Base-by-base conservation (phyloP, 1,140 invertebrate genomes). In the Heliconius hermathena region DNA sequence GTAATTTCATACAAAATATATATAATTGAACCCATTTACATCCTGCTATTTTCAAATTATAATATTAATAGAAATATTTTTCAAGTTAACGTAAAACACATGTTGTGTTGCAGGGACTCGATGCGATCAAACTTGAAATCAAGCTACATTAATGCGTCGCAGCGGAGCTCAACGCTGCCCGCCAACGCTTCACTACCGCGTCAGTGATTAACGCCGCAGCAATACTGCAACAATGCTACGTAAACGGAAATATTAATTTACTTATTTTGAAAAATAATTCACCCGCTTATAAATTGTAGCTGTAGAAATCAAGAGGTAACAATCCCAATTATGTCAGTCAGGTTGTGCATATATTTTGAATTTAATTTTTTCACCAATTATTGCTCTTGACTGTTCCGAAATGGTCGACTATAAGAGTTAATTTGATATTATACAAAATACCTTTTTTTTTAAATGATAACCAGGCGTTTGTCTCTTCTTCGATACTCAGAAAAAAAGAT, bases 71-170 rank as follows among this genome's bases (percentile, higher is more conserved):
- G 2, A 46, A 46, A 41, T n/a, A n/a, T n/a, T n/a, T n/a, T n/a
- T n/a, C n/a, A n/a, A n/a, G 8, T 3, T 57, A 8, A 22, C n/a
- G 41, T 79, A 60, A 71, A 38, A n/a, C n/a, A n/a, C 1, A 33
- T 46, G 41, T 36, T 33, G 77, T 75, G 9, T 85, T 86, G 3
- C 89, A 97, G 97, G 93, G 97, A 97, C 91, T 97, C 97, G 2
- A 97, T 97, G 87, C 96, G 96, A 86, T 97, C 97, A 79, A 96
- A 96, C 81, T 90, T 97, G 86, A 97, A 97, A 94, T 95, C 96
- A 83, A 96, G 96, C 84, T 97, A 96, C 89, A 94, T 97, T 93
- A 96, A 96, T 89, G 95, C 96, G 81, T 96, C 96, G 81, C 96
- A 97, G 93, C 95, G 96, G 90, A 97, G 96, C 82, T 96, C 96